phyloP scores from a whole-genome alignment of 2,888 invertebrate species.

The Rotaria magnacalcarata region DNA sequence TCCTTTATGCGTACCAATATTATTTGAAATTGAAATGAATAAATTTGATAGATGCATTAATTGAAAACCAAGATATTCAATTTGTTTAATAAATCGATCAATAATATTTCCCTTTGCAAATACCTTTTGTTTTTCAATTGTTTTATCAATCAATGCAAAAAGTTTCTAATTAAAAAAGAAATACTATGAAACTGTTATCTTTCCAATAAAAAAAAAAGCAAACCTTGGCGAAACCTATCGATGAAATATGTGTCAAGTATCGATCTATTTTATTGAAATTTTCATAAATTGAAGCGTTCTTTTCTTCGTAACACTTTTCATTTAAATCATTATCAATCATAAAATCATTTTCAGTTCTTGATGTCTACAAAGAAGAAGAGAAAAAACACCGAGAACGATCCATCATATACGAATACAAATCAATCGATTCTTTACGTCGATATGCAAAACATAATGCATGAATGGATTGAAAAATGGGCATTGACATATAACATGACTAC shows the following conservation, averaged over 20 bases:
- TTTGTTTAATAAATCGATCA: not conserved
- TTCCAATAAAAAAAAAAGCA: not conserved
- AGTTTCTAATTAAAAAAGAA: not conserved
- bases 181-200: not conserved
- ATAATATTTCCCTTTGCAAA: not conserved
- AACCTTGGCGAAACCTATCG: not conserved
- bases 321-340: not conserved
- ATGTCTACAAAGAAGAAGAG: not conserved
- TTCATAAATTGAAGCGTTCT: not conserved
- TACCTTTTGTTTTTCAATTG: not conserved
- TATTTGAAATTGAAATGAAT: not conserved
- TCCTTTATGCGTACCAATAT: not conserved
- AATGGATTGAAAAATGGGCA: slow-evolving; percentile 34
- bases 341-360: not conserved
- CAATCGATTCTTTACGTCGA: not conserved
- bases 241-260: not conserved
- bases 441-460: not conserved
- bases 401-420: not conserved
- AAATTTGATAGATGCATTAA: not conserved
- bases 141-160: not conserved
- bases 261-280: not conserved
- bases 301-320: not conserved
- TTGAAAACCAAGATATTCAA: not conserved
- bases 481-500: slow-evolving; percentile 34
- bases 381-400: not conserved